Percentiles rank a stretch among this genome's conserved stretches.
Evolutionary conservation across 2,797 vertebrate species (phyloP).

Genomic region (Enteromius argenteus): DNA sequence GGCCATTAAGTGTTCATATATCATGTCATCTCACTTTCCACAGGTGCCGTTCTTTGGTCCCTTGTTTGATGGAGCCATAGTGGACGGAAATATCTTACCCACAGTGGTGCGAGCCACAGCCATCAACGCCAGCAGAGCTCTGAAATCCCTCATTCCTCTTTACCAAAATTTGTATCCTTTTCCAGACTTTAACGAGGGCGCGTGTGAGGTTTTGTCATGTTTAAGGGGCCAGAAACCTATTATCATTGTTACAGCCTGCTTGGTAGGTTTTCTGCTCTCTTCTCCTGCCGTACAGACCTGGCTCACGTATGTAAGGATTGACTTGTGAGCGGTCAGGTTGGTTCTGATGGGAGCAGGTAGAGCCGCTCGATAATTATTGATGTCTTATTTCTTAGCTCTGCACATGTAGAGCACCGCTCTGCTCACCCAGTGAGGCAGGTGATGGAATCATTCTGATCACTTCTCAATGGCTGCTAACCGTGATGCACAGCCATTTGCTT

Average conservation of each 20-base stretch:
- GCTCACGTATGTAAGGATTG: slow-evolving; percentile 24
- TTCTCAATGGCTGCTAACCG: slow-evolving; percentile 45
- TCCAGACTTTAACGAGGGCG: neutral
- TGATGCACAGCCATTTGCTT: slow-evolving; percentile 54
- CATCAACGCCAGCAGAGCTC: slow-evolving; percentile 95
- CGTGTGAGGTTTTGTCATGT: neutral
- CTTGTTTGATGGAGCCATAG: slow-evolving; percentile 96
- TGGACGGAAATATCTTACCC: slow-evolving; percentile 96
- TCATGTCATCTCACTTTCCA: slow-evolving; percentile 48
- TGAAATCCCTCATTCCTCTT: slow-evolving; percentile 95
- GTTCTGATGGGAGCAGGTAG: slow-evolving; percentile 38
- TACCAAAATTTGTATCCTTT: slow-evolving; percentile 99
- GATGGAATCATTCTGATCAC: slow-evolving; percentile 59
- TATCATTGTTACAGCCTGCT: slow-evolving; percentile 22
- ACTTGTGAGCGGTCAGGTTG: slow-evolving; percentile 14
- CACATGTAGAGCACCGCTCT: slow-evolving; percentile 49
- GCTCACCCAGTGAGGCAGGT: slow-evolving; percentile 46
- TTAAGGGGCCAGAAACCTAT: slow-evolving; percentile 5
- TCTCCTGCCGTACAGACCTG: slow-evolving; percentile 5
- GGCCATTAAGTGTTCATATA: neutral
- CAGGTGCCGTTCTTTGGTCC: slow-evolving; percentile 98
- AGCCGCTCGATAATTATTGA: slow-evolving; percentile 65
- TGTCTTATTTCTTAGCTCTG: slow-evolving; percentile 54
- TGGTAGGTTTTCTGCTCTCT: neutral
- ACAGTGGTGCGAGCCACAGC: slow-evolving; percentile 97